Evolutionary conservation across 92 coral and sea anemone genomes (phyloP), one percentile per base, ranked within the genome.

Genomic region (Ricordea florida): DNA sequence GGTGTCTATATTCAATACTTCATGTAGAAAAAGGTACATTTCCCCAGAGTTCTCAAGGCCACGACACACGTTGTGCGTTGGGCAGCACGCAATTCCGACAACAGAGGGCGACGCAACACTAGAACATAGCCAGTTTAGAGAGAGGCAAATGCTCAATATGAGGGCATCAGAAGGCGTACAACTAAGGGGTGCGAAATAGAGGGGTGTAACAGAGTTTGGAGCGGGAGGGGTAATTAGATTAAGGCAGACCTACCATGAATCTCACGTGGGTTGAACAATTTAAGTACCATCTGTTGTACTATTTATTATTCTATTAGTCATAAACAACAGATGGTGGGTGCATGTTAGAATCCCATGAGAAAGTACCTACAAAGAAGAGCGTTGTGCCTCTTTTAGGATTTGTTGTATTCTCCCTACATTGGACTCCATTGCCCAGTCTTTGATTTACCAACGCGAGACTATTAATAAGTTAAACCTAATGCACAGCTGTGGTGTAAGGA

Each of bases 291-390:
- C 99, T 96, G 99, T 90, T 88, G 94, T 76, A 87, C 93, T 93
- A 90, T 85, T 96, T 92, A 86, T 91, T 92, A 96, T 96, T 96
- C 97, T 96, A 92, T 96, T 96, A 90, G 85, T 88, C 91, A 96
- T 83, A 96, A 92, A 92, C 96, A 93, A 96, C 99, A 96, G 99
- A 96, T 96, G 99, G 79, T 81, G 69, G 78, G 69, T 81, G 89
- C 92, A 88, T 94, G 98, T 89, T 96, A 83, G 90, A 88, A 96
- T 96, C 97, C 99, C 99, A 96, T 92, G 94, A 85, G 99, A 96
- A 96, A 90, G 81, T 87, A 72, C 62, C 97, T 84, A 96, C 99
- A 96, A 96, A 92, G 97, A 85, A 76, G 85, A 84, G 89, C 97
- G 89, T 93, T 96, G 99, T 83, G 85, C 50, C 43, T 64, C 80